These are phyloP conservation scores for Galerucella pusilla DNA, from an alignment of 2,888 invertebrate species.

Conservation along the genomic window DNA sequence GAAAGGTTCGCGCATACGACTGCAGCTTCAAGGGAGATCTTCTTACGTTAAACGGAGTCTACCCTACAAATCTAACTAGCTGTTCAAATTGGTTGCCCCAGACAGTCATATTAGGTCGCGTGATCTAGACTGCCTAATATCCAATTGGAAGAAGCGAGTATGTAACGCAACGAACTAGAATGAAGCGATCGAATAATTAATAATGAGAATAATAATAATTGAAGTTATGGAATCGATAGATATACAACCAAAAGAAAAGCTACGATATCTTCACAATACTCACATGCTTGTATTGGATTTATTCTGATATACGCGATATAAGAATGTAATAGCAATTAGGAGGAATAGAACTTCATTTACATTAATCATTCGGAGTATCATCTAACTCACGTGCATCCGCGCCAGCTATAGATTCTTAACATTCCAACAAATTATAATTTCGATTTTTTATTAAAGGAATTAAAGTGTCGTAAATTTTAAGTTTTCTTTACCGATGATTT, in stretches of 20 bases:
- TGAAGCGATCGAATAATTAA: no score
- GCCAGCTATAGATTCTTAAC: conserved; percentile 21
- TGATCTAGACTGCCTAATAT: no score
- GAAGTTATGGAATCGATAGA: background rate
- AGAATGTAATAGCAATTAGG: conserved; percentile 32
- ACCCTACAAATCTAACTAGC: no score
- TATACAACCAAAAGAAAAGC: conserved; percentile 40
- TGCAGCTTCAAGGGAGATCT: background rate
- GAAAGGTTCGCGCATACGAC: background rate
- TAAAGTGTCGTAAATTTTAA: conserved; percentile 12
- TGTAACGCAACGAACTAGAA: no score
- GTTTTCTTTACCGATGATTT: conserved; percentile 21
- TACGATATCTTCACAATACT: conserved; percentile 23
- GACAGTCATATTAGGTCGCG: no score
- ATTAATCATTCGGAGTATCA: conserved; percentile 31
- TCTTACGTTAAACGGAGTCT: no score
- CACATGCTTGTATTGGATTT: conserved; percentile 42
- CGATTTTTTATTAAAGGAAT: conserved; percentile 1
- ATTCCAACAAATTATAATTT: conserved; percentile 26
- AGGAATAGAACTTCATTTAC: conserved; percentile 34
- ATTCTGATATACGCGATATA: conserved; percentile 30
- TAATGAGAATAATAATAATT: no score
- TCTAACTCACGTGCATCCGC: conserved; percentile 25
- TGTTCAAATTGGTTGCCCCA: no score
- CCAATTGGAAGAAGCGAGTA: no score